Conservation (phyloP, 1,140 invertebrate species). For the Drosophila subobscura region DNA sequence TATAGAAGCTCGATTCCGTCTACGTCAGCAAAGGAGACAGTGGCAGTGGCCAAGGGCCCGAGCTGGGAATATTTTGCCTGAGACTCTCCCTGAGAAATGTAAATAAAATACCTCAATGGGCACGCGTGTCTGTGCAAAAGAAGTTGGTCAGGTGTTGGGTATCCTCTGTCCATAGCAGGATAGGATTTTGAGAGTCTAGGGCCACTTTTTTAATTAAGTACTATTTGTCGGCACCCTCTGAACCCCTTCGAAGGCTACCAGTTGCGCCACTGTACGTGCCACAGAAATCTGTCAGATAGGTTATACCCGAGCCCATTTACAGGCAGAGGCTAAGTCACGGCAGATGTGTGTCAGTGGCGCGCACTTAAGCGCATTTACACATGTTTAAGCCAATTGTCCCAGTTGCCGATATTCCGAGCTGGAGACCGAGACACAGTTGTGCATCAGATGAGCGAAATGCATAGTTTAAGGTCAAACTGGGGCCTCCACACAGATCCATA, state of each 20-base stretch:
- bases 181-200: too few species aligned
- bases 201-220: too few species aligned
- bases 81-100: background rate
- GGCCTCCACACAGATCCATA: slow-evolving; percentile 21
- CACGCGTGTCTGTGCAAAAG: slow-evolving; percentile 25
- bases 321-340: slow-evolving; percentile 13
- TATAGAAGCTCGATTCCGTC: slow-evolving; percentile 18
- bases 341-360: slow-evolving; percentile 67
- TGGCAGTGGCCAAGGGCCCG: slow-evolving; percentile 19
- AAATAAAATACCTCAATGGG: slow-evolving; percentile 38
- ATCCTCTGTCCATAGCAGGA: background rate
- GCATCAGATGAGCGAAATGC: slow-evolving; percentile 18
- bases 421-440: slow-evolving; percentile 1
- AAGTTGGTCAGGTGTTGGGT: slow-evolving; percentile 38
- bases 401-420: slow-evolving; percentile 26
- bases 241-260: slow-evolving; percentile 1
- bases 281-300: slow-evolving; percentile 17
- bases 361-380: slow-evolving; percentile 78
- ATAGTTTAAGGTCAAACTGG: slow-evolving; percentile 74
- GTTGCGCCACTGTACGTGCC: slow-evolving; percentile 31
- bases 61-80: slow-evolving; percentile 31
- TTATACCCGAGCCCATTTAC: background rate
- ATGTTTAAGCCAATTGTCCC: slow-evolving; percentile 72
- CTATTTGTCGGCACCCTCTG: background rate
- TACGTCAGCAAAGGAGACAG: slow-evolving; percentile 54